Percentiles rank a stretch among this genome's conserved stretches.
Conservation (phyloP, 1,140 invertebrate genomes). For the Zelostemma sp. region DNA sequence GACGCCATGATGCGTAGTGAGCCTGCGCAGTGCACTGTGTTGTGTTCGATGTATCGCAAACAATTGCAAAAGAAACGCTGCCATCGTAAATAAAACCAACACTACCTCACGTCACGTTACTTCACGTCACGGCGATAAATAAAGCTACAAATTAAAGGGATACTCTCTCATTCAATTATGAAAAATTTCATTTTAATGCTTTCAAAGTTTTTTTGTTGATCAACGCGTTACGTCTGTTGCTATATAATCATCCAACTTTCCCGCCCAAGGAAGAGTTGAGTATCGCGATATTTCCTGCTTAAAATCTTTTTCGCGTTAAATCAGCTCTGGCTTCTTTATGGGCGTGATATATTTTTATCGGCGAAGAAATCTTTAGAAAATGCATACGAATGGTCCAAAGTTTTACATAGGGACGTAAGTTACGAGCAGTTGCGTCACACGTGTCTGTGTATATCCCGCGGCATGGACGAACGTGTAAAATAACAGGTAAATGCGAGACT, state of each 20-base stretch:
- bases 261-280: neutral
- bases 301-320: neutral
- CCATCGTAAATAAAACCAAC: too few species aligned
- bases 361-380: constrained; percentile 10
- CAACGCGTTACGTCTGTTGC: too few species aligned
- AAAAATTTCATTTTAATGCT: too few species aligned
- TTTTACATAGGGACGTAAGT: constrained; percentile 14
- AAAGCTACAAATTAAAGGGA: too few species aligned
- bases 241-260: neutral
- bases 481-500: constrained; percentile 14
- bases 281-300: neutral
- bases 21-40: too few species aligned
- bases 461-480: constrained; percentile 8
- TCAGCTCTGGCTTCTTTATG: neutral
- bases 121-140: too few species aligned
- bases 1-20: too few species aligned
- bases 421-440: constrained; percentile 10
- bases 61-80: too few species aligned
- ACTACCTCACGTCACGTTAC: too few species aligned
- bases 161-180: too few species aligned
- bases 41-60: too few species aligned
- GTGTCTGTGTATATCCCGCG: constrained; percentile 1
- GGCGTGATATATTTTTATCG: constrained; percentile 8
- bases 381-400: constrained; percentile 12
- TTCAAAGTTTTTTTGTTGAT: too few species aligned